Percentiles rank a stretch among this genome's conserved stretches.
Conservation (phyloP, 2,888 invertebrate species). For the Allacma fusca region DNA sequence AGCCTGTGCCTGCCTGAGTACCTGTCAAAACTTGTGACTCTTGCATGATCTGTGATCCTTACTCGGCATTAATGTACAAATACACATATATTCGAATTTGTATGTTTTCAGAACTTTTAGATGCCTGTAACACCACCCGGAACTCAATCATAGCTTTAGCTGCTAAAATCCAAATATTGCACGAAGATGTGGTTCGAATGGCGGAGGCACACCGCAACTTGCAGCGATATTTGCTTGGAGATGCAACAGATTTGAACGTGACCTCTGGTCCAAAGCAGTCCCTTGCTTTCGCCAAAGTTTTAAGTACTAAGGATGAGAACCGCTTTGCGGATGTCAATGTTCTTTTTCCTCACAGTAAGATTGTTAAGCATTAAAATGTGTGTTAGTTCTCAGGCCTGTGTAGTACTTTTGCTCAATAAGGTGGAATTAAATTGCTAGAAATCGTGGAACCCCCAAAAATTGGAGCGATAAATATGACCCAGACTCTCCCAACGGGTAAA, state of each 20-base stretch:
- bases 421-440: slow-evolving; percentile 10
- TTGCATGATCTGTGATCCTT: too few species aligned
- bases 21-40: too few species aligned
- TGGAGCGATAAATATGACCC: slow-evolving; percentile 14
- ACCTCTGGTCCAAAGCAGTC: background rate
- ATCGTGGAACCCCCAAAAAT: slow-evolving; percentile 41
- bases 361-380: background rate
- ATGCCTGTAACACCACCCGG: slow-evolving; percentile 41
- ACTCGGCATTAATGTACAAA: too few species aligned
- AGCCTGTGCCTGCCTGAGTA: too few species aligned
- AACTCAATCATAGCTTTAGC: slow-evolving; percentile 43
- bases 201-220: slow-evolving; percentile 40
- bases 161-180: slow-evolving; percentile 44
- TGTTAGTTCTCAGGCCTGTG: background rate
- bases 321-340: slow-evolving; percentile 19
- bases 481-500: slow-evolving; percentile 5
- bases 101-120: slow-evolving; percentile 44
- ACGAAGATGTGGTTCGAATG: slow-evolving; percentile 40
- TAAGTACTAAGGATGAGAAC: slow-evolving; percentile 19
- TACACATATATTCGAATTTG: too few species aligned
- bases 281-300: slow-evolving; percentile 5
- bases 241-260: slow-evolving; percentile 28
- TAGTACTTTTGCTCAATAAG: background rate
- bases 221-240: slow-evolving; percentile 43
- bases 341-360: slow-evolving; percentile 38